These are phyloP conservation scores for Ranitomeya variabilis DNA, from an alignment of 2,113 vertebrate species.

Conservation along the genomic window DNA sequence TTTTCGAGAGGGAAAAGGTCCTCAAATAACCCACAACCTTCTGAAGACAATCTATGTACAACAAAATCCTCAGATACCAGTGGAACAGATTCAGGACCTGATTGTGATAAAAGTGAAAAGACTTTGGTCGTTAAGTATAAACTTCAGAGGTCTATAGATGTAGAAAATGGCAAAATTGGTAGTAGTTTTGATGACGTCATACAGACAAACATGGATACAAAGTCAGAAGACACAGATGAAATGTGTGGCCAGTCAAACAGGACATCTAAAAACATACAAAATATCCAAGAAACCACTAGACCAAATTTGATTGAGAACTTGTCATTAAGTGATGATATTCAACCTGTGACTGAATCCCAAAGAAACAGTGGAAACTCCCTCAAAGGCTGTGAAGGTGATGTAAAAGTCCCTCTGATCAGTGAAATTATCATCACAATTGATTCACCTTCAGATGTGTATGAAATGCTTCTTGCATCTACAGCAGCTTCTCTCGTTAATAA, in stretches of 20 bases:
- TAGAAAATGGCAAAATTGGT: not conserved
- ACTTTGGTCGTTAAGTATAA: accelerated
- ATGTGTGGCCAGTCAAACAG: not conserved
- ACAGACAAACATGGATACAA: slow-evolving; percentile 3
- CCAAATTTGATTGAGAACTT: not conserved
- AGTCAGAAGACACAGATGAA: not conserved
- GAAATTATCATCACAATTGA: not conserved
- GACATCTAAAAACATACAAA: not conserved
- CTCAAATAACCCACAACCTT: slow-evolving; percentile 59
- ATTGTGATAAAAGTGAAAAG: slow-evolving; percentile 51
- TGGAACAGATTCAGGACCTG: slow-evolving; percentile 59
- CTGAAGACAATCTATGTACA: slow-evolving; percentile 64
- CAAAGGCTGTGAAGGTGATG: not conserved
- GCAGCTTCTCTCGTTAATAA: slow-evolving; percentile 76
- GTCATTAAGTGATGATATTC: not conserved
- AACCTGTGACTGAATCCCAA: not conserved
- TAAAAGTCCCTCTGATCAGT: not conserved
- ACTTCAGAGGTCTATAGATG: slow-evolving; percentile 47
- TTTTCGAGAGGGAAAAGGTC: slow-evolving; percentile 70
- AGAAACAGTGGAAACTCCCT: not conserved
- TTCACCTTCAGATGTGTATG: slow-evolving; percentile 72
- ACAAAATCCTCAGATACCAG: slow-evolving; percentile 59
- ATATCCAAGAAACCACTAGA: not conserved
- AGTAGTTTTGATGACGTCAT: slow-evolving; percentile 42
- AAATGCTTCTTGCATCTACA: slow-evolving; percentile 73